Conservation (phyloP, 1,140 invertebrate genomes). For the Euwallacea similis region DNA sequence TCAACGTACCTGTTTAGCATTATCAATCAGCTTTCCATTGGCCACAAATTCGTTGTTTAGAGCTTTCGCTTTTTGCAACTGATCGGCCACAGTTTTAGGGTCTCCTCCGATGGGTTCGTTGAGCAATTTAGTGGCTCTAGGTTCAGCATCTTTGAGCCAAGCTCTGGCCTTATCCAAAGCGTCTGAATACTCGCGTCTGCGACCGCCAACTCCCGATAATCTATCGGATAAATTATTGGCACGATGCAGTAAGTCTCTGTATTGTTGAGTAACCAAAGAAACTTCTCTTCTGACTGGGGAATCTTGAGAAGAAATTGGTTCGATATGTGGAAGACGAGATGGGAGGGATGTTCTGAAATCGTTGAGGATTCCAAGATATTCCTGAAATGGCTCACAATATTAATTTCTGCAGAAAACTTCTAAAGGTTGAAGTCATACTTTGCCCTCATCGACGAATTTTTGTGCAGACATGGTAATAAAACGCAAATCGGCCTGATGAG, state of each 20-base stretch:
- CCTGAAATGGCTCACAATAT: too few relatives aligned
- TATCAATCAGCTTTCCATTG: slow-evolving; percentile 82
- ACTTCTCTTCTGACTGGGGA: slow-evolving; percentile 72
- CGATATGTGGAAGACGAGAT: slow-evolving; percentile 75
- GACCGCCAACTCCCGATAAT: slow-evolving; percentile 73
- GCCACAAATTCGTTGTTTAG: slow-evolving; percentile 85
- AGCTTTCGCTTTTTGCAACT: slow-evolving; percentile 80
- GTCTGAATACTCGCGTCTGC: slow-evolving; percentile 80
- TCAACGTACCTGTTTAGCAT: slow-evolving; percentile 64
- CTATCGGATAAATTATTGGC: slow-evolving; percentile 82
- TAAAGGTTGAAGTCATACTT: slow-evolving; percentile 57
- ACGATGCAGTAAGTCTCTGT: slow-evolving; percentile 74
- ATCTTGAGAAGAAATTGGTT: slow-evolving; percentile 67
- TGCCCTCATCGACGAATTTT: slow-evolving; percentile 92
- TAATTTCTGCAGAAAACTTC: too few relatives aligned
- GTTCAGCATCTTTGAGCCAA: slow-evolving; percentile 84
- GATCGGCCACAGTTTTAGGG: slow-evolving; percentile 83
- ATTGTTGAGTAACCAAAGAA: slow-evolving; percentile 68
- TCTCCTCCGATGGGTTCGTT: slow-evolving; percentile 84
- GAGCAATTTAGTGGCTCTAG: slow-evolving; percentile 71
- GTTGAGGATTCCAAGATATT: slow-evolving; percentile 76
- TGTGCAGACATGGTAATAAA: slow-evolving; percentile 94
- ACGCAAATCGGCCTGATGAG: slow-evolving; percentile 89
- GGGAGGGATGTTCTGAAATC: slow-evolving; percentile 82
- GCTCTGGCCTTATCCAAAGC: slow-evolving; percentile 77